These are phyloP conservation scores for Chymomyza caudatula DNA, from an alignment of 2,888 invertebrate genomes.

Conservation along the genomic window DNA sequence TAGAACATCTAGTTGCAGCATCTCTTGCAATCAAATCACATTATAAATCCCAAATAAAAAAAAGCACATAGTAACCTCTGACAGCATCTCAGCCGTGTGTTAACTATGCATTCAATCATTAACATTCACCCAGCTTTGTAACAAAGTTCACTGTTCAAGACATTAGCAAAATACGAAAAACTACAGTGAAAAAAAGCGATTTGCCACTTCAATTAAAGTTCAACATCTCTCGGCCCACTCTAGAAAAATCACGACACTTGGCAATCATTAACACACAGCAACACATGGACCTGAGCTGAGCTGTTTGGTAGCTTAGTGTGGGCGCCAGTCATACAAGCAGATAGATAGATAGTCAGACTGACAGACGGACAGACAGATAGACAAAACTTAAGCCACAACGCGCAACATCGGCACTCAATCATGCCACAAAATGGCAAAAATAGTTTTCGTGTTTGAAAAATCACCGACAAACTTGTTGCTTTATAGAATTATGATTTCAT, in stretches of 20 bases:
- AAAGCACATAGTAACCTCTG: background rate
- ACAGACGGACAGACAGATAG: background rate
- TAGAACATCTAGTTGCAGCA: background rate
- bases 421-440: conserved; percentile 24
- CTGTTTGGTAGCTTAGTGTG: conserved; percentile 14
- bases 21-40: background rate
- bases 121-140: background rate
- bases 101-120: background rate
- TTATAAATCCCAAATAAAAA: background rate
- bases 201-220: conserved; percentile 65
- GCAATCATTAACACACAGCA: conserved; percentile 57
- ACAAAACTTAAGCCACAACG: background rate
- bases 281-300: conserved; percentile 26
- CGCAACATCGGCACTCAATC: conserved; percentile 33
- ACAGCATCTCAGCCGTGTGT: background rate
- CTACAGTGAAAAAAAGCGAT: conserved; percentile 24
- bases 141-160: conserved; percentile 38
- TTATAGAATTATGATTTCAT: conserved; percentile 64
- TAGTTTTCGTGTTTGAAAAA: conserved; percentile 54
- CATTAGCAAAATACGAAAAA: conserved; percentile 18
- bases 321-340: conserved; percentile 22
- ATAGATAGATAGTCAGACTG: background rate
- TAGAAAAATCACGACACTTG: conserved; percentile 62
- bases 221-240: conserved; percentile 34
- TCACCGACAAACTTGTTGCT: conserved; percentile 63